Conservation (phyloP, 2,113 vertebrate genomes). For the Benitochromis conjunctus region DNA sequence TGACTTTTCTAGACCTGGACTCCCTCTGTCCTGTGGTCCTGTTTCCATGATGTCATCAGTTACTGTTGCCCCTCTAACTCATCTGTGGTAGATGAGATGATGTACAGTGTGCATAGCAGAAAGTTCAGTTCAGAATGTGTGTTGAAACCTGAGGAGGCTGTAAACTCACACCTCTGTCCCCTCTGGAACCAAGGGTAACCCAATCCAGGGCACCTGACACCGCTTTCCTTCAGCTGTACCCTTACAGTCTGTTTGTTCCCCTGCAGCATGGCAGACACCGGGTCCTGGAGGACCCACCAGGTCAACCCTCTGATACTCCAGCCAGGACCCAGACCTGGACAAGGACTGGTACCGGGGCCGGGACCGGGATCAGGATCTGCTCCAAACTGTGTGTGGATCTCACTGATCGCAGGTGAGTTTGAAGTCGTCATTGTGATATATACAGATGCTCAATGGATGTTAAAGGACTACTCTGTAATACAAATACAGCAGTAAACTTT, state of each 20-base stretch:
- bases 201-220: conserved; percentile 45
- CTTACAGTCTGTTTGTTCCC: conserved; percentile 16
- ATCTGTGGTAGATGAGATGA: conserved; percentile 1
- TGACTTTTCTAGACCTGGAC: neutral
- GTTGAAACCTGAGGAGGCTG: conserved; percentile 49
- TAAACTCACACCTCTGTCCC: conserved; percentile 55
- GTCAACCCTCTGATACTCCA: conserved; percentile 9
- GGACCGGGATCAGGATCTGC: neutral
- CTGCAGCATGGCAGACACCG: conserved; percentile 32
- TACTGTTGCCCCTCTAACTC: neutral
- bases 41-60: conserved; percentile 33
- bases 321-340: neutral
- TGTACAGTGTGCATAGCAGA: conserved; percentile 20
- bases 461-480: neutral
- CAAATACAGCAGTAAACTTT: neutral
- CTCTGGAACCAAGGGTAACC: conserved; percentile 39
- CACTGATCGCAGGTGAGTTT: conserved; percentile 59
- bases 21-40: neutral
- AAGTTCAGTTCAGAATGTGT: conserved; percentile 26
- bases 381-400: conserved; percentile 60
- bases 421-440: neutral
- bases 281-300: conserved; percentile 39
- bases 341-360: neutral
- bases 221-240: neutral
- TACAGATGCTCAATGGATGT: neutral